Evolutionary conservation across 2,113 vertebrate species (phyloP).

Genomic region (Ailuropoda melanoleuca): DNA sequence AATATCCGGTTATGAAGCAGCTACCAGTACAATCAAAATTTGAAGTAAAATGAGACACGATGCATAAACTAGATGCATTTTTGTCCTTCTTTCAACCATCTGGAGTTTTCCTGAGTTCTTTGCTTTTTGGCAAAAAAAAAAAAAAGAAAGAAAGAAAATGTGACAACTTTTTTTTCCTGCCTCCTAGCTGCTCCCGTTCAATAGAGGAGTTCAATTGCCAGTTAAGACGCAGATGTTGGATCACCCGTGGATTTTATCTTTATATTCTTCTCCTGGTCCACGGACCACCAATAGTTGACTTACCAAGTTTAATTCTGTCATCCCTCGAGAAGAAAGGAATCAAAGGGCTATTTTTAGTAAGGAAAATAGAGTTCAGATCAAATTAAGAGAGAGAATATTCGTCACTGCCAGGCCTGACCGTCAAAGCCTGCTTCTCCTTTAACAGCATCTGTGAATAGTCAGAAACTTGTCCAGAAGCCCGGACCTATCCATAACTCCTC

Average conservation of each 20-base stretch:
- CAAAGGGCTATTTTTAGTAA: conserved; percentile 54
- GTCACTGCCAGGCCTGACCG: conserved; percentile 45
- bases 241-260: background rate
- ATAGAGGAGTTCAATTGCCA: background rate
- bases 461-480: background rate
- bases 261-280: background rate
- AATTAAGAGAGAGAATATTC: conserved; percentile 28
- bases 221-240: background rate
- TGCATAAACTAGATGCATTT: background rate
- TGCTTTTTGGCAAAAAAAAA: background rate
- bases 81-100: background rate
- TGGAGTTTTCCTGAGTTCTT: background rate
- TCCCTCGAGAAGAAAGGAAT: conserved; percentile 43
- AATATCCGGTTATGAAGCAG: background rate
- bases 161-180: background rate
- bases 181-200: background rate
- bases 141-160: background rate
- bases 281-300: background rate
- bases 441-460: background rate
- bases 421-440: conserved; percentile 34
- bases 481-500: background rate
- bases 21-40: background rate
- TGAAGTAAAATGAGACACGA: background rate
- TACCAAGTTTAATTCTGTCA: conserved; percentile 38
- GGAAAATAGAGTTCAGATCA: conserved; percentile 21